A percentile compares a stretch with the other conserved stretches of the same genome.
Conservation (phyloP, 2,888 invertebrate genomes). For the Buathra laborator region DNA sequence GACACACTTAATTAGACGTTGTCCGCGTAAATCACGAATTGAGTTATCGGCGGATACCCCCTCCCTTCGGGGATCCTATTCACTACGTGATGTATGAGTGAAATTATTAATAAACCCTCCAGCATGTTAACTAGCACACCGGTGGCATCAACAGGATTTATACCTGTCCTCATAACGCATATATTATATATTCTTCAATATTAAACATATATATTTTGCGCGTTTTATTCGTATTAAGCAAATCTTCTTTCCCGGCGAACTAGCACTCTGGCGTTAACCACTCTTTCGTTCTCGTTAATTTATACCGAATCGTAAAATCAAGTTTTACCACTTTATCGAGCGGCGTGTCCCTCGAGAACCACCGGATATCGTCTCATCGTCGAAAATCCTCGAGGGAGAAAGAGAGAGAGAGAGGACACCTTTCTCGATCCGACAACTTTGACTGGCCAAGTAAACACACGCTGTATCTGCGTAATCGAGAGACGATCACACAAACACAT, state of each 20-base stretch:
- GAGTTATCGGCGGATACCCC: constrained; percentile 64
- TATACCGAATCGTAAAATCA: constrained; percentile 80
- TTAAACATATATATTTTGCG: neutral
- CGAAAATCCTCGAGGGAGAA: constrained; percentile 56
- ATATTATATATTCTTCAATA: constrained; percentile 19
- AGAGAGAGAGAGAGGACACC: constrained; percentile 38
- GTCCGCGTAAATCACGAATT: constrained; percentile 65
- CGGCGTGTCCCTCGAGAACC: constrained; percentile 57
- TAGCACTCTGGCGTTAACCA: constrained; percentile 63
- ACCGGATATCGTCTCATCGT: constrained; percentile 62
- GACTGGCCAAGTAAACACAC: constrained; percentile 27
- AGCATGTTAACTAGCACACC: constrained; percentile 22
- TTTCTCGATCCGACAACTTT: constrained; percentile 29
- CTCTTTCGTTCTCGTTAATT: constrained; percentile 74
- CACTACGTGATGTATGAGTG: constrained; percentile 66
- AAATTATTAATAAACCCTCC: constrained; percentile 75
- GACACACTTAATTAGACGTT: constrained; percentile 67
- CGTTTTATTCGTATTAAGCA: constrained; percentile 8
- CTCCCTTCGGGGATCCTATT: neutral
- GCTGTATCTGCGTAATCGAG: constrained; percentile 20
- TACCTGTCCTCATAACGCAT: constrained; percentile 49
- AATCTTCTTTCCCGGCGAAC: constrained; percentile 60
- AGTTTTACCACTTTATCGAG: constrained; percentile 78
- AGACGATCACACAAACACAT: constrained; percentile 5
- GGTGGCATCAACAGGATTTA: constrained; percentile 35